Base-by-base conservation (phyloP, 2,113 vertebrate genomes). In the Chloroceryle aenea region DNA sequence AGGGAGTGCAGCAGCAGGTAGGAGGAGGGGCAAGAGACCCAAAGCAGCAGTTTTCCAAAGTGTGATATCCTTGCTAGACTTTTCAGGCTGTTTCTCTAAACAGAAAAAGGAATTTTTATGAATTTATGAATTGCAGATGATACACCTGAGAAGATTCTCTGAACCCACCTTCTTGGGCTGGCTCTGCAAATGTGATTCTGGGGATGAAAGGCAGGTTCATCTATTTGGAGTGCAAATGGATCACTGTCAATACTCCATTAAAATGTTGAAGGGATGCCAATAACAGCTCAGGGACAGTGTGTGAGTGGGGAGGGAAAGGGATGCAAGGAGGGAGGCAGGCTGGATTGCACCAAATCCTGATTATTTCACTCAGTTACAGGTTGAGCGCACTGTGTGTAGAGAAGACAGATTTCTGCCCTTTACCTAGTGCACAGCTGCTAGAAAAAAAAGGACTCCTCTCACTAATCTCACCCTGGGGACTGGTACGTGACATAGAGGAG, bases 181-280 rank as follows among this genome's bases (percentile, higher is more conserved):
- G 64, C 66, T 82, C 62, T 77, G 91, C 67, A 81, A 71, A 74
- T 14, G 59, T 0, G 0, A 5, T 58, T 42, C 58, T 43, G 83
- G 61, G 66, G 32, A 78, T 75, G 61, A 73, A 32, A 80, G 72
- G 92, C 93, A 58, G 85, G 83, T 67, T 80, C 87, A 30, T 77
- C 93, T 89, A 0, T 59, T 61, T 38, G 72, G 68, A 93, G 56
- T 59, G 48, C 0, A 3, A 83, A 83, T 64, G 55, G 93, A 78
- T 87, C 89, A 26, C 71, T 90, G 71, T 95, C 87, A 85, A 62
- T 88, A 73, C 42, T 74, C 83, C 90, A 85, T 91, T 95, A 90
- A 91, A 96, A 93, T 30, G 34, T 71, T 96, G 90, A 90, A 95
- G 59, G n/a, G 63, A 85, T 29, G 82, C 90, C 92, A 96, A 48